A percentile compares a stretch with the other conserved stretches of the same genome.
phyloP scores from a whole-genome alignment of 1,140 invertebrate genomes.

The Pygmarrhopalites habei region DNA sequence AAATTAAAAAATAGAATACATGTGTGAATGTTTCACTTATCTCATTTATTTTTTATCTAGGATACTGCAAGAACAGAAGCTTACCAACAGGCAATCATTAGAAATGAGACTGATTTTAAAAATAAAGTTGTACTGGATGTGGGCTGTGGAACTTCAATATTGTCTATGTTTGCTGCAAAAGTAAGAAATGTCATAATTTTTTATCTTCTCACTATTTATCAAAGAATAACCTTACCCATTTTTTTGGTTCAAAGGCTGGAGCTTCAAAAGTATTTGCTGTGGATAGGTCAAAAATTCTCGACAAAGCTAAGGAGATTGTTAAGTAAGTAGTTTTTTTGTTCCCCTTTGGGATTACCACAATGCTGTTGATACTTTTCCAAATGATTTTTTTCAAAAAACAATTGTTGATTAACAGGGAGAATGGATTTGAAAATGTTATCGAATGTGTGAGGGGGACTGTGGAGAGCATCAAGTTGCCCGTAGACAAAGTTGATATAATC shows the following conservation, averaged over 20 bases:
- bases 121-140: constrained; percentile 88
- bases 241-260: no score
- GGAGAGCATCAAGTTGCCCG: constrained; percentile 66
- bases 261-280: constrained; percentile 87
- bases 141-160: constrained; percentile 92
- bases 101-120: constrained; percentile 61
- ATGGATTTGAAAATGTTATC: constrained; percentile 64
- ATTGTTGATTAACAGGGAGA: constrained; percentile 53
- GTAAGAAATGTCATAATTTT: no score
- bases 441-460: constrained; percentile 75
- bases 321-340: constrained; percentile 51
- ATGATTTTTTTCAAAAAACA: not conserved
- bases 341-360: not conserved
- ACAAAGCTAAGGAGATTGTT: constrained; percentile 75
- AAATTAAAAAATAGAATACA: constrained; percentile 39
- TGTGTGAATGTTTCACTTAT: constrained; percentile 18
- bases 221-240: no score
- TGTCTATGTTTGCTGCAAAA: constrained; percentile 93
- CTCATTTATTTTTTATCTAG: constrained; percentile 46
- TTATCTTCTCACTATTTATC: no score
- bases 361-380: not conserved
- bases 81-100: constrained; percentile 86
- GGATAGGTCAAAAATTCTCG: constrained; percentile 82
- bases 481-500: constrained; percentile 86
- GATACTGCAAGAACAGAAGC: constrained; percentile 85